phyloP scores from a whole-genome alignment of 2,888 invertebrate species.

The Morpho achilles region DNA sequence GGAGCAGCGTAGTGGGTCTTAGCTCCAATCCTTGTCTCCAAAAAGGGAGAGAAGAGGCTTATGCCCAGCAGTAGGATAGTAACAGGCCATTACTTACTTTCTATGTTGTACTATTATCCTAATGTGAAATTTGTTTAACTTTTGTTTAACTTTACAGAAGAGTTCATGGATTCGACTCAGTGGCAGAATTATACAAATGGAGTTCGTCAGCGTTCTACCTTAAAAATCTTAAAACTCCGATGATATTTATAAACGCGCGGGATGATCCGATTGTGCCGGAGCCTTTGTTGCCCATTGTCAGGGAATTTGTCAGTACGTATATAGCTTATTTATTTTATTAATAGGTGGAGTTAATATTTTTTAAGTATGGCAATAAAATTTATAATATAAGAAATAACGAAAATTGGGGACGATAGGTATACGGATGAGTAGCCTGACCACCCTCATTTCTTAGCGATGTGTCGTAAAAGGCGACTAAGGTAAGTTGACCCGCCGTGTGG shows the following conservation, averaged over 20 bases:
- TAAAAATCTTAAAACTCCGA: conserved; percentile 88
- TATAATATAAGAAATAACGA: no score
- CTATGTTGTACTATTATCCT: background rate
- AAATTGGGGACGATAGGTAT: no score
- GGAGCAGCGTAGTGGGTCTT: no score
- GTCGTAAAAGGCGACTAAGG: no score
- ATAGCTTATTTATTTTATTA: background rate
- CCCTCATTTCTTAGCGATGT: no score
- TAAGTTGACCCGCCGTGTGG: no score
- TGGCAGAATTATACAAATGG: conserved; percentile 90
- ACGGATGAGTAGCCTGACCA: no score
- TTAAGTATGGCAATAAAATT: no score
- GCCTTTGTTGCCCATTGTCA: conserved; percentile 84
- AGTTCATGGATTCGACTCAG: conserved; percentile 87
- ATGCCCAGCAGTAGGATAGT: no score
- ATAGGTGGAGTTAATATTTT: no score
- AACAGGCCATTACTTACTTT: background rate
- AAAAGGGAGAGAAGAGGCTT: no score
- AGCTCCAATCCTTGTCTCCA: no score
- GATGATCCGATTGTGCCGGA: conserved; percentile 96
- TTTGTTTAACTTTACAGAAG: conserved; percentile 66
- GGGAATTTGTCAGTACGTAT: conserved; percentile 86
- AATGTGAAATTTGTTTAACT: conserved; percentile 12
- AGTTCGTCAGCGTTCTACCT: conserved; percentile 91
- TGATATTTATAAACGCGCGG: conserved; percentile 93